phyloP scores from a whole-genome alignment of 64 coral and sea anemone species.

The Dendronephthya gigantea region DNA sequence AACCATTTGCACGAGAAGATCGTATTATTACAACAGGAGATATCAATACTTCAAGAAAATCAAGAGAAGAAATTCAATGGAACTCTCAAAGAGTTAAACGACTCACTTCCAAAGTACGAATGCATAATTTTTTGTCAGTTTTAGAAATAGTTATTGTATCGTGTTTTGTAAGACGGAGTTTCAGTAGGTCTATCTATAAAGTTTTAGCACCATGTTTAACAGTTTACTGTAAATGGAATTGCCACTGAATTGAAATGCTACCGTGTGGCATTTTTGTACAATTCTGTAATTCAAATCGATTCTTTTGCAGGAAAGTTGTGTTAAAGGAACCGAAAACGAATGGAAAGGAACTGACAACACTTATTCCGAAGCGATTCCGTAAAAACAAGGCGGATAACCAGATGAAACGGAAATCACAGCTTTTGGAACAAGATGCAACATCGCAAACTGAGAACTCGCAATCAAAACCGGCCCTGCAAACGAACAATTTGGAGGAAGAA shows the following conservation, averaged over 20 bases:
- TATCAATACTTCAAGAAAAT: not conserved
- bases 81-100: not conserved
- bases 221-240: no score
- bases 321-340: not conserved
- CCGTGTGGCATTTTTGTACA: no score
- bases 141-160: no score
- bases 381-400: not conserved
- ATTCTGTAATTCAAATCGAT: no score
- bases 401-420: not conserved
- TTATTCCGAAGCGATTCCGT: not conserved
- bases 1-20: conserved; percentile 7
- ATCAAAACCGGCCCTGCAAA: not conserved
- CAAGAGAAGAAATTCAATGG: not conserved
- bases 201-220: no score
- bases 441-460: not conserved
- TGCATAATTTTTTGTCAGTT: no score
- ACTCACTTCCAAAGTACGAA: not conserved
- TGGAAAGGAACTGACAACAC: not conserved
- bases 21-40: not conserved
- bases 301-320: not conserved
- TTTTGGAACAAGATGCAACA: not conserved
- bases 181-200: no score
- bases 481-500: not conserved
- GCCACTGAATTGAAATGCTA: no score
- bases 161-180: no score